These are phyloP conservation scores for Lampropteryx suffumata DNA, from an alignment of 2,888 invertebrate genomes.

Conservation along the genomic window DNA sequence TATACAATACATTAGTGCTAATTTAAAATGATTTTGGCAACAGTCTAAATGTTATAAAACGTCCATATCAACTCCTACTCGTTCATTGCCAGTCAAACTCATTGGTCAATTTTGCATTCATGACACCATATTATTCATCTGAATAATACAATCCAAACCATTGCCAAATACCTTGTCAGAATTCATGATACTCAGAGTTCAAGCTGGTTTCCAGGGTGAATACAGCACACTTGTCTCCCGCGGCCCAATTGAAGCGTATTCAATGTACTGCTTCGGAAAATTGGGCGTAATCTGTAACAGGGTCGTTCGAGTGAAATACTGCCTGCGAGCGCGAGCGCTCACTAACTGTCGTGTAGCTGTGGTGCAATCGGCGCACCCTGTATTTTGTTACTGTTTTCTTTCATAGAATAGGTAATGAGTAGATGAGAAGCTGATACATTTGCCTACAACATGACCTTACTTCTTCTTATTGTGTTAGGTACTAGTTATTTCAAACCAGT, in stretches of 20 bases:
- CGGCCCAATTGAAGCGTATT: constrained; percentile 47
- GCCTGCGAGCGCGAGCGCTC: constrained; percentile 57
- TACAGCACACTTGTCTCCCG: constrained; percentile 10
- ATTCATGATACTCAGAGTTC: too few relatives aligned
- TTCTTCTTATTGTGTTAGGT: too few relatives aligned
- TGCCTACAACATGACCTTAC: too few relatives aligned
- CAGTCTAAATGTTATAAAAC: too few relatives aligned
- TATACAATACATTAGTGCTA: too few relatives aligned
- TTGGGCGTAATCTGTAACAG: constrained; percentile 70
- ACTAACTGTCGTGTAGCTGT: constrained; percentile 20
- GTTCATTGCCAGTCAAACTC: too few relatives aligned
- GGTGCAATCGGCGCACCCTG: constrained; percentile 56
- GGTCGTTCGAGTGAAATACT: constrained; percentile 67
- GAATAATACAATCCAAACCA: too few relatives aligned
- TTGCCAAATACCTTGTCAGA: too few relatives aligned
- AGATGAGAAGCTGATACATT: neutral
- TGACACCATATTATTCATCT: too few relatives aligned
- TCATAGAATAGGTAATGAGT: constrained; percentile 43
- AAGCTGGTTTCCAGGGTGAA: neutral
- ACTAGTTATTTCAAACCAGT: neutral
- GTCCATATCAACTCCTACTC: too few relatives aligned
- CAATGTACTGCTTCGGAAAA: constrained; percentile 60
- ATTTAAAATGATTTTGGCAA: too few relatives aligned
- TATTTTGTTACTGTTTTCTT: constrained; percentile 49
- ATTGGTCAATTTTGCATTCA: too few relatives aligned